Base-by-base conservation (phyloP, 2,113 vertebrate species). In the Melanotaenia duboulayi region DNA sequence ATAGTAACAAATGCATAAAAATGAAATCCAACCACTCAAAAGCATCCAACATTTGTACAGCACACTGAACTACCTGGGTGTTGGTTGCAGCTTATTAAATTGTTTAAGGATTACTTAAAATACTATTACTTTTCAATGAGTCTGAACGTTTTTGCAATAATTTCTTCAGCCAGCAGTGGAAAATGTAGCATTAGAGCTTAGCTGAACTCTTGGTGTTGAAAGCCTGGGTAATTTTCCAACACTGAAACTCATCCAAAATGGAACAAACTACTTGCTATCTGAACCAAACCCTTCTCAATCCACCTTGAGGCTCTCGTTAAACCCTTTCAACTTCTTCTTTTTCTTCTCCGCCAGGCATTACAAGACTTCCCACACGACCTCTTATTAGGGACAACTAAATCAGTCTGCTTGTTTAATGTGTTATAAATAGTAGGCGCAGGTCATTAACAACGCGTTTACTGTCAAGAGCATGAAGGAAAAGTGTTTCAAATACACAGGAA, bases 181-280 rank as follows among this genome's bases (percentile, higher is more conserved):
- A 46, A 40, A 20, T 35, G 48, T 20, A 37, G 22, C 49, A 35
- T 11, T 7, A 10, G 5, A 74, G 11, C 28, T 25, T 64, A 7
- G 11, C 46, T 49, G 10, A 10, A 64, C 44, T 52, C 14, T 23
- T 23, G 3, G 4, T 3, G 4, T 22, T 58, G 28, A 67, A 37
- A 60, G 42, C 17, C 50, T 8, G 44, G 49, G 61, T 79, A 59
- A 62, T 58, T 70, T 70, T 76, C 72, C 72, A 76, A 1, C 4
- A 28, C 17, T 65, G 49, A 72, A 50, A 16, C 60, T 0, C 24
- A 50, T 66, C 65, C 72, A 74, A 76, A 80, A 70, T 23, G 44
- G 50, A 74, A 37, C 56, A 49, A 58, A 39, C 22, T 50, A 17
- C 52, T 19, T 20, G 19, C 11, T 35, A 20, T 9, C 54, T 23